A percentile compares a stretch with the other conserved stretches of the same genome.
These are phyloP conservation scores for Oceanites oceanicus DNA, from an alignment of 2,113 vertebrate genomes.

Conservation along the genomic window DNA sequence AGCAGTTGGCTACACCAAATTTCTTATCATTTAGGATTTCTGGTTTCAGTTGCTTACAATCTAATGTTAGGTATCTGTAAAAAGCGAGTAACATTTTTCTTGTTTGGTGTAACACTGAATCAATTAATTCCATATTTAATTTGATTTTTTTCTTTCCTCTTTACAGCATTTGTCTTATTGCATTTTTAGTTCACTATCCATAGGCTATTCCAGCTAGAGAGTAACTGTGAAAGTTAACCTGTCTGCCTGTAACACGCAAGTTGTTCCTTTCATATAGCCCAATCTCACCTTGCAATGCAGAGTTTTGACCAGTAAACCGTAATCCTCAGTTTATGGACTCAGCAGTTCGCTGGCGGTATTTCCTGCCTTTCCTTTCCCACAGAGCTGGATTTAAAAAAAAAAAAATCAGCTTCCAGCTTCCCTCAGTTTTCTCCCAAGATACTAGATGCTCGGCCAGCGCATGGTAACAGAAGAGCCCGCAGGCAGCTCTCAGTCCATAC, in stretches of 20 bases:
- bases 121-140: not conserved
- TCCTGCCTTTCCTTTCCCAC: not conserved
- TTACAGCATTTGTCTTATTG: not conserved
- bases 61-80: not conserved
- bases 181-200: not conserved
- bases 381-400: not conserved
- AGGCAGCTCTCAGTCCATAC: not conserved
- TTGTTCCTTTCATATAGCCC: not conserved
- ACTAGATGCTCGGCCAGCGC: not conserved
- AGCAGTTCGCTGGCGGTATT: not conserved
- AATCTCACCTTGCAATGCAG: not conserved
- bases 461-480: accelerated
- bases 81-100: not conserved
- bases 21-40: not conserved
- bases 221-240: not conserved
- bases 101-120: not conserved
- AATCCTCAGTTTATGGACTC: not conserved
- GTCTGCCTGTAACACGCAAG: not conserved
- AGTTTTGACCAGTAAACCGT: not conserved
- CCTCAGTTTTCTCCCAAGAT: not conserved
- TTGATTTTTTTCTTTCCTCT: not conserved
- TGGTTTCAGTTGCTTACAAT: not conserved
- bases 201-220: not conserved
- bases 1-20: not conserved
- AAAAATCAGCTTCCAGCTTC: not conserved